Conservation (phyloP, 2,888 invertebrate genomes). For the Bursaphelenchus okinawaensis region DNA sequence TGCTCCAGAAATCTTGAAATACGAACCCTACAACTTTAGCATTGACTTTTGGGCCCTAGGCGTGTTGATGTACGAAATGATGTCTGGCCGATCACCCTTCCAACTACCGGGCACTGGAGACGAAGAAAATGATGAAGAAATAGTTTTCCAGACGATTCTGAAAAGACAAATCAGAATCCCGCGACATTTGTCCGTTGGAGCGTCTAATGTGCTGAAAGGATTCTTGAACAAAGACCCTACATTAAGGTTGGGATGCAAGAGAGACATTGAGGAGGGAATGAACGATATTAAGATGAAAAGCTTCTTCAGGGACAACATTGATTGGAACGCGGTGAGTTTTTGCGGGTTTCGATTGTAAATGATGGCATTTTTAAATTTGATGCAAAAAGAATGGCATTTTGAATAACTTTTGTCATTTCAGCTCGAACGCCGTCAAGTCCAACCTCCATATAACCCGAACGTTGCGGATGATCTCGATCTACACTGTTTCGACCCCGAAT, state of each 20-base stretch:
- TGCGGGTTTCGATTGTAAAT: neutral
- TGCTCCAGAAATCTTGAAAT: constrained; percentile 89
- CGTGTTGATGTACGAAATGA: constrained; percentile 94
- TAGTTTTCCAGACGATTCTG: constrained; percentile 76
- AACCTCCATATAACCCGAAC: constrained; percentile 93
- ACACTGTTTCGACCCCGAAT: constrained; percentile 95
- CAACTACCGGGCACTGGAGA: constrained; percentile 95
- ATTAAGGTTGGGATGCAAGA: constrained; percentile 88
- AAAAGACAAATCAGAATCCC: constrained; percentile 98
- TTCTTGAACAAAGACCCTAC: constrained; percentile 95
- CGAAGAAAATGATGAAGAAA: constrained; percentile 97
- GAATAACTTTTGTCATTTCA: constrained; percentile 60
- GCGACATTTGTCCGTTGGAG: constrained; percentile 89
- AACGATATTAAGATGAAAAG: constrained; percentile 88
- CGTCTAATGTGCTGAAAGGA: constrained; percentile 90
- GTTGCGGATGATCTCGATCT: constrained; percentile 91
- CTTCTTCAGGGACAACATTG: constrained; percentile 74
- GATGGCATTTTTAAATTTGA: neutral
- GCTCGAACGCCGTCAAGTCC: constrained; percentile 93
- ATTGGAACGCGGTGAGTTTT: constrained; percentile 84
- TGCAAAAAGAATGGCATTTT: too few species aligned
- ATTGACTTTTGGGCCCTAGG: constrained; percentile 67
- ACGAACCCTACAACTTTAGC: constrained; percentile 61
- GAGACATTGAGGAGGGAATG: constrained; percentile 73
- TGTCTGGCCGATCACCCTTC: constrained; percentile 95